Evolutionary conservation across 2,888 invertebrate species (phyloP).

Genomic region (Drosophila gaucha): DNA sequence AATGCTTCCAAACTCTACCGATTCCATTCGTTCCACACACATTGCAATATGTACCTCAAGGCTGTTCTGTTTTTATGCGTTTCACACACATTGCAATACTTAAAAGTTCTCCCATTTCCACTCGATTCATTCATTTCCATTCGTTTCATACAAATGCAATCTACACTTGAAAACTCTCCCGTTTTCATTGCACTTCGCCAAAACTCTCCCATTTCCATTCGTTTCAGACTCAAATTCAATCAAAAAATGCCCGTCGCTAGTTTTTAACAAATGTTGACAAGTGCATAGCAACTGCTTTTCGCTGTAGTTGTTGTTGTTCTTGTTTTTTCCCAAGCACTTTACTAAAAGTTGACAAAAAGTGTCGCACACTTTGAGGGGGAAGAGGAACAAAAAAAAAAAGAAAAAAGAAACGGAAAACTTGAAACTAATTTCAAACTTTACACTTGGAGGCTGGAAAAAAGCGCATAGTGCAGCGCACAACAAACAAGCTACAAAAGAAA

Average conservation of each 20-base stretch:
- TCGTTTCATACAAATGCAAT: background rate
- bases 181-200: background rate
- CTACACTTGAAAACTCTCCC: background rate
- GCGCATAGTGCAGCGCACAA: constrained; percentile 30
- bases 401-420: constrained; percentile 48
- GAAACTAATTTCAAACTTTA: constrained; percentile 77
- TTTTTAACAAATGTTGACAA: constrained; percentile 44
- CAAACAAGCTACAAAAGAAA: constrained; percentile 41
- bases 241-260: constrained; percentile 1
- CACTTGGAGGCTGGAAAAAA: constrained; percentile 46
- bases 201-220: constrained; percentile 5
- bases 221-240: constrained; percentile 3
- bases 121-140: background rate
- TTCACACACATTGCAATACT: background rate
- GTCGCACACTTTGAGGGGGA: constrained; percentile 1
- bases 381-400: constrained; percentile 10
- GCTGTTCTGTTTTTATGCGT: background rate
- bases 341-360: constrained; percentile 41
- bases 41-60: constrained; percentile 3
- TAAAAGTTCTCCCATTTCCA: background rate
- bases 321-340: constrained; percentile 38
- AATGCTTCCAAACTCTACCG: background rate
- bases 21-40: background rate
- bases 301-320: background rate
- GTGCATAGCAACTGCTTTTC: constrained; percentile 33